Evolutionary conservation across 2,113 vertebrate species (phyloP).

Genomic region (Rhizomys pruinosus): DNA sequence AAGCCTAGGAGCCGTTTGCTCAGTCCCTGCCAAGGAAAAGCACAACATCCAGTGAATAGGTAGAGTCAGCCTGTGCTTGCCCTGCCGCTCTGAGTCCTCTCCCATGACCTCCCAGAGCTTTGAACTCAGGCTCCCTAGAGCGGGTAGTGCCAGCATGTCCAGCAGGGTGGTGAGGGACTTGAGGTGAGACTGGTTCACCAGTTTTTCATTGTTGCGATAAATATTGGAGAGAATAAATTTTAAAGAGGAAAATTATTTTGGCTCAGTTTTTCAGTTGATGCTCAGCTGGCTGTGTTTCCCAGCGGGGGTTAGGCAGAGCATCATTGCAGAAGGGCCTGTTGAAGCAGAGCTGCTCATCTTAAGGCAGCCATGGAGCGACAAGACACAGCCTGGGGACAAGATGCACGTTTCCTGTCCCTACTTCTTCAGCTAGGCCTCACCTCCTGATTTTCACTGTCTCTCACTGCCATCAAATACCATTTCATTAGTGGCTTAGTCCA

Average conservation of each 20-base stretch:
- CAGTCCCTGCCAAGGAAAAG: background rate
- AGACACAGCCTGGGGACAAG: no score
- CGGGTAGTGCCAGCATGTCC: no score
- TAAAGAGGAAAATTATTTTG: background rate
- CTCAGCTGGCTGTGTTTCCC: background rate
- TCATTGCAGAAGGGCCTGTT: no score
- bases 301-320: background rate
- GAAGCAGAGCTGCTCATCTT: no score
- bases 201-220: background rate
- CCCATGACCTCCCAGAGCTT: background rate
- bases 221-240: background rate
- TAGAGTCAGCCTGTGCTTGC: rapidly evolving
- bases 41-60: rapidly evolving
- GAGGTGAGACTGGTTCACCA: background rate
- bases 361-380: no score
- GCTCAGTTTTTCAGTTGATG: background rate
- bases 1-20: background rate
- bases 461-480: no score
- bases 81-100: background rate
- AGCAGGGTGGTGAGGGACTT: background rate
- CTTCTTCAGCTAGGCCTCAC: no score
- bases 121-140: background rate
- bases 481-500: background rate
- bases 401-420: no score
- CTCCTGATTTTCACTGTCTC: no score